Evolutionary conservation across 2,888 invertebrate genomes (phyloP).

Genomic region (Caenorhabditis sinica): DNA sequence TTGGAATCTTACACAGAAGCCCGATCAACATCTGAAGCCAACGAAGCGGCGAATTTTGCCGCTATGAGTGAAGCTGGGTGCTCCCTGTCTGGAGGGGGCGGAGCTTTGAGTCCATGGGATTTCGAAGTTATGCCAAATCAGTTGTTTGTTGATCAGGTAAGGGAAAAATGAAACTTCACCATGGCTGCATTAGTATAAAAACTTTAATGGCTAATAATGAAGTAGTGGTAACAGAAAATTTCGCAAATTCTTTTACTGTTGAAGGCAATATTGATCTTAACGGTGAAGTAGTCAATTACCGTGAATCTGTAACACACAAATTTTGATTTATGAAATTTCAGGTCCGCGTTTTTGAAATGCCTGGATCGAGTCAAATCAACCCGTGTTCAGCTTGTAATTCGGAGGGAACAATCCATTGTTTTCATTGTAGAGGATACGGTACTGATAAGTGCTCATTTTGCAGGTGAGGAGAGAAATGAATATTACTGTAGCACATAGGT

Average conservation of each 20-base stretch:
- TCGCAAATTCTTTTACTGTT: too few relatives aligned
- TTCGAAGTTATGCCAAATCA: slow-evolving; percentile 80
- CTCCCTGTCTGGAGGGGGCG: slow-evolving; percentile 35
- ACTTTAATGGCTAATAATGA: too few relatives aligned
- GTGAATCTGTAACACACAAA: too few relatives aligned
- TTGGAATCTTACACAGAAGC: slow-evolving; percentile 83
- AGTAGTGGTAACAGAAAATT: too few relatives aligned
- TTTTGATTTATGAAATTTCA: slow-evolving; percentile 39
- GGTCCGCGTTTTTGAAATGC: slow-evolving; percentile 81
- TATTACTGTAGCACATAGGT: slow-evolving; percentile 1
- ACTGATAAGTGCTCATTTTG: slow-evolving; percentile 83
- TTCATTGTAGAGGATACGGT: slow-evolving; percentile 83
- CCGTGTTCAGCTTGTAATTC: slow-evolving; percentile 80
- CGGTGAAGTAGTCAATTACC: not conserved
- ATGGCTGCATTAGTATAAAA: too few relatives aligned
- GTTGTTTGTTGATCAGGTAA: slow-evolving; percentile 80
- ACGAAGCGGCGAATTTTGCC: slow-evolving; percentile 75
- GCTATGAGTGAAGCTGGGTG: slow-evolving; percentile 45
- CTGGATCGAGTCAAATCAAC: slow-evolving; percentile 77
- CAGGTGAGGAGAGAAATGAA: slow-evolving; percentile 72
- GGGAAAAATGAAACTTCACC: too few relatives aligned
- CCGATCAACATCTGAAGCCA: slow-evolving; percentile 79
- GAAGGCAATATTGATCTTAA: not conserved
- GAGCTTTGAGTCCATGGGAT: slow-evolving; percentile 80
- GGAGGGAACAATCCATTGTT: slow-evolving; percentile 82